A percentile compares a stretch with the other conserved stretches of the same genome.
Evolutionary conservation across 2,888 invertebrate species (phyloP).

Genomic region (Mesopsocus fuscifrons): DNA sequence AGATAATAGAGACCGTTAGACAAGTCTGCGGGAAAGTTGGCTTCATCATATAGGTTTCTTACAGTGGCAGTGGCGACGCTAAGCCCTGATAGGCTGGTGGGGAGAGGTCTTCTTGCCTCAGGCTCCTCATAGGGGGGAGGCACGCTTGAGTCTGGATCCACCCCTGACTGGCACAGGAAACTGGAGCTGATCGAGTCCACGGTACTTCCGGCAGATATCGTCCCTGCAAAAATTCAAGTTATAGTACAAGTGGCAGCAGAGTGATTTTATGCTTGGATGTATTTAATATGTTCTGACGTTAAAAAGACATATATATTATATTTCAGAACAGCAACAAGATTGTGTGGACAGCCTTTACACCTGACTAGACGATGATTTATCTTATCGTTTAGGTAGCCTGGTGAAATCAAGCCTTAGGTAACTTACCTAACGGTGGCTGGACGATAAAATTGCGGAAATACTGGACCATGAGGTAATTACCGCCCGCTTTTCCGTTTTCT

Average conservation of each 20-base stretch:
- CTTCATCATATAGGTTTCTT: neutral
- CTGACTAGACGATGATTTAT: too few relatives aligned
- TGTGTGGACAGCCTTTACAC: too few relatives aligned
- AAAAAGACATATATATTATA: too few relatives aligned
- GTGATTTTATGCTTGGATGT: neutral
- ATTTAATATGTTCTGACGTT: too few relatives aligned
- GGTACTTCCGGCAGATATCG: slow-evolving; percentile 67
- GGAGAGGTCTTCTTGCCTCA: slow-evolving; percentile 16
- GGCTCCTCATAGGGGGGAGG: slow-evolving; percentile 64
- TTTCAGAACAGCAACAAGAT: too few relatives aligned
- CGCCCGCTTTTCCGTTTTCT: slow-evolving; percentile 37
- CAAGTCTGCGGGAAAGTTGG: too few relatives aligned
- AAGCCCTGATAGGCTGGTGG: slow-evolving; percentile 12
- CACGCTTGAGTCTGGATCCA: slow-evolving; percentile 35
- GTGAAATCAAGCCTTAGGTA: too few relatives aligned
- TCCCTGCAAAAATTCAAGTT: slow-evolving; percentile 39
- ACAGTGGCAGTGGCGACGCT: slow-evolving; percentile 7
- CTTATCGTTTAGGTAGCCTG: too few relatives aligned
- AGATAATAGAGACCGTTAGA: too few relatives aligned
- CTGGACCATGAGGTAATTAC: slow-evolving; percentile 67
- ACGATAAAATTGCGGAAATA: slow-evolving; percentile 65
- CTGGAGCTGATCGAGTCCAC: slow-evolving; percentile 68
- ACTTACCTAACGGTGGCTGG: slow-evolving; percentile 39
- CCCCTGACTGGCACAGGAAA: slow-evolving; percentile 66
- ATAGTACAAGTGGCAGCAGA: too few relatives aligned